Percentiles rank a stretch among this genome's conserved stretches.
These are phyloP conservation scores for Tolypeutes matacus DNA, from an alignment of 2,797 vertebrate genomes.

Conservation along the genomic window DNA sequence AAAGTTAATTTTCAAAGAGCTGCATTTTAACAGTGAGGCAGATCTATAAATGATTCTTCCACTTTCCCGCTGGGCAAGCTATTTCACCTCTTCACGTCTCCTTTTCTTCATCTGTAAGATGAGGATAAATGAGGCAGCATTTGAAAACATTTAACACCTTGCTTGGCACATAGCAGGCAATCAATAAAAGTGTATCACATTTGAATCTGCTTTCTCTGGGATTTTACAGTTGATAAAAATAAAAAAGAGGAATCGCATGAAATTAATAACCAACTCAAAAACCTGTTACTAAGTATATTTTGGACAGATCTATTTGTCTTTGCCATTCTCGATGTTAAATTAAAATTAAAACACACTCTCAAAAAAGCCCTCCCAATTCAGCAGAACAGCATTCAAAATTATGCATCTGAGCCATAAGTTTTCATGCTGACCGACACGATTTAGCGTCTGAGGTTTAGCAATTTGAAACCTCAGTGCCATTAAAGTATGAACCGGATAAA, in stretches of 20 bases:
- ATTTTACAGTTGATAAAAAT: conserved; percentile 59
- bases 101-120: not conserved
- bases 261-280: conserved; percentile 73
- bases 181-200: not conserved
- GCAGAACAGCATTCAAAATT: not conserved
- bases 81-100: not conserved
- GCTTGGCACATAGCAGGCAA: conserved; percentile 50
- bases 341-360: conserved; percentile 59
- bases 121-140: conserved; percentile 37
- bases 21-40: not conserved
- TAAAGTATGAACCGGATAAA: not conserved
- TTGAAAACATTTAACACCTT: conserved; percentile 68
- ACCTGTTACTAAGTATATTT: conserved; percentile 60
- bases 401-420: not conserved
- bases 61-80: not conserved
- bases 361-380: not conserved
- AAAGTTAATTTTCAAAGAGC: conserved; percentile 42
- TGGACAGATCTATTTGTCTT: conserved; percentile 62
- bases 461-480: not conserved
- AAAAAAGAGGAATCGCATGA: conserved; percentile 9
- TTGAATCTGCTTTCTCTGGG: not conserved
- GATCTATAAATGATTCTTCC: conserved; percentile 1
- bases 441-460: not conserved
- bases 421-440: not conserved
- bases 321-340: conserved; percentile 52